Evolutionary conservation across 2,113 vertebrate species (phyloP).

Genomic region (Vulpes lagopus): DNA sequence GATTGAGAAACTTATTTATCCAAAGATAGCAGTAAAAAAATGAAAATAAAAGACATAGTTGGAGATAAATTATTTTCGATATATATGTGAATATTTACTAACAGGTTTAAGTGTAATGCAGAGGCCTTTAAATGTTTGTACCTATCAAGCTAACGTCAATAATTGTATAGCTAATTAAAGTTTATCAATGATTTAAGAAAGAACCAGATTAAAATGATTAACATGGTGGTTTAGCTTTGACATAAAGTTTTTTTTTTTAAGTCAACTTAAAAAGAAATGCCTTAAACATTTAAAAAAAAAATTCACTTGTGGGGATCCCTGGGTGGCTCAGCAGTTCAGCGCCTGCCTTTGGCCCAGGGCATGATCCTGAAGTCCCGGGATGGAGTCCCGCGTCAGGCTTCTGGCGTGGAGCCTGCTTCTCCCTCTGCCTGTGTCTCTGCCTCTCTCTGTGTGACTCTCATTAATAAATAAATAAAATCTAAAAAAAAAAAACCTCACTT

Average conservation of each 20-base stretch:
- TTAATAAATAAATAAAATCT: no score
- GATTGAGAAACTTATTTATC: not conserved
- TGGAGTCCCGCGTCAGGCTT: no score
- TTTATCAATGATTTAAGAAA: slow-evolving; percentile 13
- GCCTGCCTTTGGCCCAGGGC: no score
- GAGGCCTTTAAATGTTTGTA: slow-evolving; percentile 25
- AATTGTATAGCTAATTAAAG: slow-evolving; percentile 11
- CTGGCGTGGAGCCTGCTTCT: no score
- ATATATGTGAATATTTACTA: not conserved
- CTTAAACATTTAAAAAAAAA: not conserved
- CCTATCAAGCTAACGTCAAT: slow-evolving; percentile 12
- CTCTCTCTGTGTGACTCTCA: no score
- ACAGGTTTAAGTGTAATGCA: not conserved
- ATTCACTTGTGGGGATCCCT: not conserved
- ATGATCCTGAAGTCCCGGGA: no score
- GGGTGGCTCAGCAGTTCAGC: no score
- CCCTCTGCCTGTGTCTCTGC: no score
- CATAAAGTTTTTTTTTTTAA: slow-evolving; percentile 15
- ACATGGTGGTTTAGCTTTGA: not conserved
- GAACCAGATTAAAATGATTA: slow-evolving; percentile 47
- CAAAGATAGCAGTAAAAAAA: not conserved
- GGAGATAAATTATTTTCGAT: not conserved
- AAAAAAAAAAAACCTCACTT: not conserved
- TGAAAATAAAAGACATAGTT: not conserved
- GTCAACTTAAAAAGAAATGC: not conserved